These are phyloP conservation scores for Thaleichthys pacificus DNA, from an alignment of 2,797 vertebrate genomes.

Conservation along the genomic window DNA sequence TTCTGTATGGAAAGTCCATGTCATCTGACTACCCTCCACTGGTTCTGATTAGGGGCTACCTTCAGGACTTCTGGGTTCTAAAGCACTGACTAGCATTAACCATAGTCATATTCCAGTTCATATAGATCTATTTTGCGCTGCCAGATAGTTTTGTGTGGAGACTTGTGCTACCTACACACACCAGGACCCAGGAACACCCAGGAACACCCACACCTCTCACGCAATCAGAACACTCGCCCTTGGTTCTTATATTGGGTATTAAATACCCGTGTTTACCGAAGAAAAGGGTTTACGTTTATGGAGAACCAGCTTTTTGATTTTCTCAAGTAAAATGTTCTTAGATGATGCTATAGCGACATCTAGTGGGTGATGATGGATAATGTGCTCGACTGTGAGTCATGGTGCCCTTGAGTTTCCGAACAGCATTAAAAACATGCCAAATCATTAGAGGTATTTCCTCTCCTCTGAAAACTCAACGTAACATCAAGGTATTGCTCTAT, in stretches of 20 bases:
- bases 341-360: slow-evolving; percentile 53
- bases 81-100: neutral
- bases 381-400: neutral
- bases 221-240: too few species aligned
- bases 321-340: neutral
- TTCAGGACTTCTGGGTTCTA: neutral
- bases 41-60: slow-evolving; percentile 15
- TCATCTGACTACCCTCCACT: slow-evolving; percentile 13
- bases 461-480: neutral
- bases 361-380: slow-evolving; percentile 44
- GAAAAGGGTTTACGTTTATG: neutral
- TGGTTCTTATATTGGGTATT: too few species aligned
- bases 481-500: slow-evolving; percentile 12
- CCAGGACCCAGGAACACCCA: neutral
- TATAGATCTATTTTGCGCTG: too few species aligned
- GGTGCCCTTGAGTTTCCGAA: slow-evolving; percentile 35
- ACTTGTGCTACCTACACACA: neutral
- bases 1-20: neutral
- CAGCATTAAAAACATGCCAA: neutral
- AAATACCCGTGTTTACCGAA: too few species aligned
- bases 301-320: neutral
- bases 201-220: slow-evolving; percentile 17
- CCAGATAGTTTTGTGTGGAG: too few species aligned
- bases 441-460: too few species aligned
- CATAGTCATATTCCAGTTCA: neutral